Conservation (phyloP, 2,113 vertebrate genomes). For the Nothobranchius furzeri region DNA sequence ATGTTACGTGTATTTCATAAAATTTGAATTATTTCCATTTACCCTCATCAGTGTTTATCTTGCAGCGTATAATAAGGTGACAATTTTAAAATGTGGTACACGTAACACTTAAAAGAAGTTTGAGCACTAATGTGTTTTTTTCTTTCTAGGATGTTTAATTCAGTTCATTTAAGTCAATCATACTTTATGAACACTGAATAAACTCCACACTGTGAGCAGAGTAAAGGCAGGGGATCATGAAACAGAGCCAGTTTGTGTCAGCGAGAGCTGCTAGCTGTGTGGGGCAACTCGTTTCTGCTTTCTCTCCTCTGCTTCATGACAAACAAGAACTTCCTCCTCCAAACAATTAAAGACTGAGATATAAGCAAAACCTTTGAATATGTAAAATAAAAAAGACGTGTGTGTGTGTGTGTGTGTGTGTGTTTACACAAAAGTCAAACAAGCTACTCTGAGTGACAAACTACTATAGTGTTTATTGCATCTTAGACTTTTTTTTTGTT, state of each 20-base stretch:
- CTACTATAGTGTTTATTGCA: conserved; percentile 23
- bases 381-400: conserved; percentile 14
- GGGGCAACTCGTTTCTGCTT: conserved; percentile 32
- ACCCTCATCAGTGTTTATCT: too few species aligned
- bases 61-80: too few species aligned
- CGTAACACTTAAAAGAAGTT: too few species aligned
- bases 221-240: not conserved
- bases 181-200: too few species aligned
- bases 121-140: too few species aligned
- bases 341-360: conserved; percentile 47
- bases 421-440: conserved; percentile 33
- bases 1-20: too few species aligned
- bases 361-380: conserved; percentile 10
- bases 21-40: too few species aligned
- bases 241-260: conserved; percentile 25
- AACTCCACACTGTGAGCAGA: too few species aligned
- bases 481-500: not conserved
- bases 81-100: too few species aligned
- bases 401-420: conserved; percentile 13
- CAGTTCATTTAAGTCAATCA: too few species aligned
- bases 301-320: conserved; percentile 41
- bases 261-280: conserved; percentile 53
- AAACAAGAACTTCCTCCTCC: conserved; percentile 31
- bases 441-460: conserved; percentile 19
- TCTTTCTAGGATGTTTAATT: too few species aligned